Conservation (phyloP, 1,140 invertebrate species). For the Pachyrhynchus sulphureomaculatus region DNA sequence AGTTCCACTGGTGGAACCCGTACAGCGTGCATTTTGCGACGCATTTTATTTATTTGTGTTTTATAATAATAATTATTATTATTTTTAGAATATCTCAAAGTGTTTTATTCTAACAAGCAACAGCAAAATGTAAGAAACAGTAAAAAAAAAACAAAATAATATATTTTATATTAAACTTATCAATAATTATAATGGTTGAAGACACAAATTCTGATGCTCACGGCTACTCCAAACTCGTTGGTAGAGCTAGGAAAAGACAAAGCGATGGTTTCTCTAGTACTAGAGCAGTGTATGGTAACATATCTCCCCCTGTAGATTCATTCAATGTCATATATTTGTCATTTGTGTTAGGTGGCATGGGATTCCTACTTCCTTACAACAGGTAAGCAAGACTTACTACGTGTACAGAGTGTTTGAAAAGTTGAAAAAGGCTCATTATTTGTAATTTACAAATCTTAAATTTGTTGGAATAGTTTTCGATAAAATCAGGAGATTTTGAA, state of each 20-base stretch:
- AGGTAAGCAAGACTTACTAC: conserved; percentile 67
- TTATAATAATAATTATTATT: too few relatives aligned
- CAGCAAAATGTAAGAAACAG: neutral
- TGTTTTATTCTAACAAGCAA: too few relatives aligned
- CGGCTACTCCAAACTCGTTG: conserved; percentile 51
- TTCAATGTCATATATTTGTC: conserved; percentile 78
- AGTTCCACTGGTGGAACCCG: too few relatives aligned
- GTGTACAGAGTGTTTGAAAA: conserved; percentile 4
- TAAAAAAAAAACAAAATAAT: neutral
- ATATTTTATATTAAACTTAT: too few relatives aligned
- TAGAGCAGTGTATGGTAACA: conserved; percentile 57
- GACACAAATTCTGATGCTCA: conserved; percentile 37
- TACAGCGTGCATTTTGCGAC: too few relatives aligned
- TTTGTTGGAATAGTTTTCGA: too few relatives aligned
- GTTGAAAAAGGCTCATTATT: neutral
- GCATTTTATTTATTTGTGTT: too few relatives aligned
- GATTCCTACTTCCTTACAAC: conserved; percentile 89
- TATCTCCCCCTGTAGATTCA: conserved; percentile 71
- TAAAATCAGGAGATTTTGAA: too few relatives aligned
- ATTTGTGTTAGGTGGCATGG: conserved; percentile 81
- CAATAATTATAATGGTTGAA: conserved; percentile 33
- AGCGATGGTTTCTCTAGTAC: conserved; percentile 45
- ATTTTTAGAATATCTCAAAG: too few relatives aligned
- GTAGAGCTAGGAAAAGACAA: conserved; percentile 56
- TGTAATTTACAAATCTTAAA: too few relatives aligned